Conservation (phyloP, 2,888 invertebrate genomes). For the Leptopilina syphax region DNA sequence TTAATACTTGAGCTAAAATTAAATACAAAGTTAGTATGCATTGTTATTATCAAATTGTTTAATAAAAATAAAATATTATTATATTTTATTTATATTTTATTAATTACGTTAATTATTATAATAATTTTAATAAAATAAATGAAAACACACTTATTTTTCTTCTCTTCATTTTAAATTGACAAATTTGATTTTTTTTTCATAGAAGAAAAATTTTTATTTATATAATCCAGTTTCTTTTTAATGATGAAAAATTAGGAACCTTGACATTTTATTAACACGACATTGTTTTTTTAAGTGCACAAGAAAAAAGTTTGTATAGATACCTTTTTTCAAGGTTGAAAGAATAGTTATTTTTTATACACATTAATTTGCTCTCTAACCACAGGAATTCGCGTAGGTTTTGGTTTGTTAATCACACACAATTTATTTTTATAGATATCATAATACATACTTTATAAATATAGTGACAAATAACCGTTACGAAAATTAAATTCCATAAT, state of each 20-base stretch:
- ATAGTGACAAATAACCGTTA: conserved; percentile 16
- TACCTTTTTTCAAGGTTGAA: conserved; percentile 15
- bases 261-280: conserved; percentile 3
- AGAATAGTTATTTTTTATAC: not conserved
- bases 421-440: not conserved
- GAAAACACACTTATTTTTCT: too few relatives aligned
- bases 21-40: too few relatives aligned
- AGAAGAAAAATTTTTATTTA: too few relatives aligned
- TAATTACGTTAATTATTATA: too few relatives aligned
- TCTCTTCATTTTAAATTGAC: too few relatives aligned
- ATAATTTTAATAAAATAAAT: too few relatives aligned
- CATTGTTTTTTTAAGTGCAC: not conserved
- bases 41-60: too few relatives aligned
- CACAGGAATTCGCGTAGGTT: conserved; percentile 36
- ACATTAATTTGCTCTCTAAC: not conserved
- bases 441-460: not conserved
- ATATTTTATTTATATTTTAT: too few relatives aligned
- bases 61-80: too few relatives aligned
- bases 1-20: too few relatives aligned
- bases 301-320: not conserved
- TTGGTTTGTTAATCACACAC: conserved; percentile 17
- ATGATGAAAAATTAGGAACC: not conserved
- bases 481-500: not conserved
- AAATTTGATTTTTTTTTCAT: too few relatives aligned
- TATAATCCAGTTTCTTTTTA: too few relatives aligned